Evolutionary conservation across 1,140 invertebrate species (phyloP).

Genomic region (Atta colombica): DNA sequence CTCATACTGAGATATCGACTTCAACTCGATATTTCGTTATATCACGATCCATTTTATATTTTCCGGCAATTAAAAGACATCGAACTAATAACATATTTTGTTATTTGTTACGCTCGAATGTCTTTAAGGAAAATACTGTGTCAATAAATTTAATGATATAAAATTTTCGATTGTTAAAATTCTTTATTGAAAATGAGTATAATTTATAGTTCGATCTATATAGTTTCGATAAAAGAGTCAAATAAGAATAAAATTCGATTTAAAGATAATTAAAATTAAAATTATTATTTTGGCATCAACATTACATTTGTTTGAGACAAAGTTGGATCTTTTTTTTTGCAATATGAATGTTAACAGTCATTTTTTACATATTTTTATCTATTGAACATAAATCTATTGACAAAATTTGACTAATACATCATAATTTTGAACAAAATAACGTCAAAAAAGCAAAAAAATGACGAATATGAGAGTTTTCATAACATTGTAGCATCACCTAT

Average conservation of each 20-base stretch:
- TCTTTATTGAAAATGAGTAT: not conserved
- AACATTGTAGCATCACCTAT: too few relatives aligned
- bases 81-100: conserved; percentile 14
- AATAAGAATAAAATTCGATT: not conserved
- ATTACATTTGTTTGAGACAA: too few relatives aligned
- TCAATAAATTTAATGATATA: conserved; percentile 20
- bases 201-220: not conserved
- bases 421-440: too few relatives aligned
- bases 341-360: too few relatives aligned
- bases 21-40: conserved; percentile 70
- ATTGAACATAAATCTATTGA: too few relatives aligned
- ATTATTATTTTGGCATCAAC: not conserved
- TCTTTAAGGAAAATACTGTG: conserved; percentile 11
- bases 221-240: not conserved
- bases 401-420: too few relatives aligned
- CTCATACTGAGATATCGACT: conserved; percentile 53
- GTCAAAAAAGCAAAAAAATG: too few relatives aligned
- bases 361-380: too few relatives aligned
- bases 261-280: not conserved
- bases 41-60: conserved; percentile 67
- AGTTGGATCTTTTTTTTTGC: too few relatives aligned
- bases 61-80: conserved; percentile 49
- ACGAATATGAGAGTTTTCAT: too few relatives aligned
- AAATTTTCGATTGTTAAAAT: conserved; percentile 7
- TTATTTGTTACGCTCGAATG: not conserved